Base-by-base conservation (phyloP, 2,113 vertebrate genomes). In the Apteryx mantelli region DNA sequence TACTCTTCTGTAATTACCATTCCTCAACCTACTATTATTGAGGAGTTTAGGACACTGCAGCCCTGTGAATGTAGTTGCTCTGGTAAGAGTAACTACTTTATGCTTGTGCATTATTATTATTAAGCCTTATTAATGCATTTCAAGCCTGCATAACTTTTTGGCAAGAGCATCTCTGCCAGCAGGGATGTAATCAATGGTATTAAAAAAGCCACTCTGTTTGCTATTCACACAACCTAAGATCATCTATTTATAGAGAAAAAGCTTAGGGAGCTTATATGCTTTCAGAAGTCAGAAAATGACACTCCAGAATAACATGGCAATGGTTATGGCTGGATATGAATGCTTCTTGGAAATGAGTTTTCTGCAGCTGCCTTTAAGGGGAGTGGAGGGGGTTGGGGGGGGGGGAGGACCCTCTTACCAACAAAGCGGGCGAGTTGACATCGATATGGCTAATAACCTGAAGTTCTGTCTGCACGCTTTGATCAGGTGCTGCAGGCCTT, bases 371-470 rank as follows among this genome's bases (percentile, higher is more conserved):
- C 36, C 56, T 86, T 83, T n/a, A 1, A 30, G 28, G 36, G 24
- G 26, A 9, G 55, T 5, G 18, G 5, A 70, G 82, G 52, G 68
- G 61, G 78, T 7, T 48, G 12, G 5, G 48, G 94, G 36, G 36
- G 36, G 58, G 2, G 4, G 52, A 77, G 30, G 26, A 58, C 65
- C 53, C 76, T 92, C 98, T 98, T 96, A 99, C 98, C 94, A 99
- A 69, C 42, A 99, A 91, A 19, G 97, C 91, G 87, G 99, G 99
- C 3, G 98, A 98, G 96, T 98, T 99, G 97, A 99, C 95, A 10
- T 99, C 98, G 5, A 98, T 94, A 22, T 98, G 98, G 88, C 97
- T 98, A 11, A 98, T 94, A 44, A 99, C 97, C 82, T 98, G 98
- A 7, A 99, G 98, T 34, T 98, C 98, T 65, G 98, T 97, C 93